These are phyloP conservation scores for Halcyon smyrnensis DNA, from an alignment of 2,797 vertebrate species.

Conservation along the genomic window DNA sequence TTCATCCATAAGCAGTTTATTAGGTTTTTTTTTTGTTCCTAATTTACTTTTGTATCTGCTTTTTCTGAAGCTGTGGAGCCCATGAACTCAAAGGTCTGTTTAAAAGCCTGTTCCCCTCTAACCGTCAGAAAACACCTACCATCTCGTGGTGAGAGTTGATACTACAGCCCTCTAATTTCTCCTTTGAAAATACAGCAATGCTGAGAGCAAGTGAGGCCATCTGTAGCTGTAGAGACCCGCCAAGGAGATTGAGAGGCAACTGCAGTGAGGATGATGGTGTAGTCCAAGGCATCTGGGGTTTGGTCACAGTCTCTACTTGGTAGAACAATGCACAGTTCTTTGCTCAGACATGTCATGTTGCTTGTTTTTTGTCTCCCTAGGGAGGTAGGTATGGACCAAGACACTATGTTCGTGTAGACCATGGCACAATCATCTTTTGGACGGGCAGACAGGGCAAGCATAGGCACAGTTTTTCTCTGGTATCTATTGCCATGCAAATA, in stretches of 20 bases:
- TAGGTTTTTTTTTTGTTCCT: not conserved
- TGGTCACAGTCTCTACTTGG: not conserved
- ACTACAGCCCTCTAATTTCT: not conserved
- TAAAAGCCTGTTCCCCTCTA: not conserved
- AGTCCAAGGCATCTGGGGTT: not conserved
- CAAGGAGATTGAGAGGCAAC: not conserved
- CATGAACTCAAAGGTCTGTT: not conserved
- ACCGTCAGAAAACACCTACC: not conserved
- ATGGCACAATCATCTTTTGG: fast-evolving
- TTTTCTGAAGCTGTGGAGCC: not conserved
- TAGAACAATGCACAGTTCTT: not conserved
- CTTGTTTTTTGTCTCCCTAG: not conserved
- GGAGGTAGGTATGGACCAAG: not conserved
- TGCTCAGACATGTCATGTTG: fast-evolving
- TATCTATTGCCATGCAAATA: not conserved
- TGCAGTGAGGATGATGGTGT: not conserved
- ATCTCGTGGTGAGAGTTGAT: not conserved
- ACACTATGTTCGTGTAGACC: not conserved
- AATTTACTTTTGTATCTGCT: not conserved
- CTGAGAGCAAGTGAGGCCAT: not conserved
- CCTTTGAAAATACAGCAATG: not conserved
- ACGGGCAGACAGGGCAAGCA: not conserved
- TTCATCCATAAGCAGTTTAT: not conserved
- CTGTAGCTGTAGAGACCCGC: not conserved
- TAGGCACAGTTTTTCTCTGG: not conserved